Base-by-base conservation (phyloP, 1,140 invertebrate species). In the Eumaeus atala region DNA sequence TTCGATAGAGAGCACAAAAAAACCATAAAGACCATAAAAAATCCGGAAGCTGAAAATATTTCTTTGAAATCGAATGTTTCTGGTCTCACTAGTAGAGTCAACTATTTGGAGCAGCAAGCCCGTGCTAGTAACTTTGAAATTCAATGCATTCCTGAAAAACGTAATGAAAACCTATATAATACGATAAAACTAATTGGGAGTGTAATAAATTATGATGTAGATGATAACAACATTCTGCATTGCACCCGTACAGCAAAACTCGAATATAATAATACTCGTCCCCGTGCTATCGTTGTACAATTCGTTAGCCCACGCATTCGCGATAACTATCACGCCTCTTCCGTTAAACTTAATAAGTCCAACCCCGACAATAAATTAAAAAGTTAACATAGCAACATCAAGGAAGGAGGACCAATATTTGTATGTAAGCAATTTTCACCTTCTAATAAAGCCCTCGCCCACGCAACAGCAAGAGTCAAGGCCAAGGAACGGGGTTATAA, bases 221-320 rank as follows among this genome's bases (percentile, higher is more conserved):
- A 52, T 6, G 40, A 53, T 17, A 50, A 40, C 21, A 28, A 52
- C 21, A 61, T 61, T 35, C 10, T 56, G 14, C 42, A 56, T 36
- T 53, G 37, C 37, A 53, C 54, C n/a, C 50, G 54, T 3, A 58
- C 34, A 9, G 56, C 56, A 14, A 62, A 56, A 44, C n/a, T 42
- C 1, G 33, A 61, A 17, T 14, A 8, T 21, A 38, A 14, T 34
- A 52, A 37, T 18, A 36, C 16, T 14, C 49, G 54, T 12, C 54
- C 54, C 17, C 54, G 59, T 6, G 56, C 59, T n/a, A 54, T 57
- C 10, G 36, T 56, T n/a, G 59, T 50, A 7, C 54, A 61, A 18
- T 50, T 61, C 14, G 11, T 51, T 11, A 42, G 49, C 8, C 47
- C 55, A 28, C 28, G 17, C 9, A 28, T 50, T 38, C 54, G 54